Percentiles rank a stretch among this genome's conserved stretches.
Evolutionary conservation across 2,888 invertebrate species (phyloP).

Genomic region (Serripes groenlandicus): DNA sequence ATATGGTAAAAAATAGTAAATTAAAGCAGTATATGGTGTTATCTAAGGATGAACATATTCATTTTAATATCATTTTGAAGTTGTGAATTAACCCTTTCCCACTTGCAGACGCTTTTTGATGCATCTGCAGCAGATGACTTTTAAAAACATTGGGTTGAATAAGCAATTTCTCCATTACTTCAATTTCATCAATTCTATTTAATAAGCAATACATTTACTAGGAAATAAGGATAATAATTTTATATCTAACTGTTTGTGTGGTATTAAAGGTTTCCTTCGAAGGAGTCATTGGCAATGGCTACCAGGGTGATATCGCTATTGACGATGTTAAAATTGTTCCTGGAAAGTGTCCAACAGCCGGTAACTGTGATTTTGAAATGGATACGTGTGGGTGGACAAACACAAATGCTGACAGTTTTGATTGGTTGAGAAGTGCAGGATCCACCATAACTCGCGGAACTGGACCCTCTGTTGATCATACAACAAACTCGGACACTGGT

Average conservation of each 20-base stretch:
- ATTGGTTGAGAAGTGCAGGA: slow-evolving; percentile 82
- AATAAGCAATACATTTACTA: too few relatives aligned
- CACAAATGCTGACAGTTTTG: slow-evolving; percentile 77
- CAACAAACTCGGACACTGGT: slow-evolving; percentile 76
- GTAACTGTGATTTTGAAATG: slow-evolving; percentile 83
- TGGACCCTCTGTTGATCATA: slow-evolving; percentile 82
- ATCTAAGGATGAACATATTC: too few relatives aligned
- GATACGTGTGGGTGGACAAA: slow-evolving; percentile 82
- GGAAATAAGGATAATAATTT: too few relatives aligned
- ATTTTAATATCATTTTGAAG: too few relatives aligned
- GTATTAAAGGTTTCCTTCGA: slow-evolving; percentile 78
- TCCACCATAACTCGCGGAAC: slow-evolving; percentile 73
- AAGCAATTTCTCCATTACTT: too few relatives aligned
- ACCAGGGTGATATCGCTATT: slow-evolving; percentile 80
- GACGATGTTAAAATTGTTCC: slow-evolving; percentile 79
- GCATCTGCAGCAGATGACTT: too few relatives aligned
- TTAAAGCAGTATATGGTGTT: too few relatives aligned
- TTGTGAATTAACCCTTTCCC: too few relatives aligned
- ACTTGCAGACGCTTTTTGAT: too few relatives aligned
- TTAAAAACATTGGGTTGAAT: too few relatives aligned
- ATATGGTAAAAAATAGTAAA: too few relatives aligned
- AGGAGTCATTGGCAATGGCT: slow-evolving; percentile 75
- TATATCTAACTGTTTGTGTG: background rate
- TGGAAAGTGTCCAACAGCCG: slow-evolving; percentile 77
- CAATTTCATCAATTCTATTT: too few relatives aligned